phyloP scores from a whole-genome alignment of 2,797 vertebrate species.

The Avahi laniger region DNA sequence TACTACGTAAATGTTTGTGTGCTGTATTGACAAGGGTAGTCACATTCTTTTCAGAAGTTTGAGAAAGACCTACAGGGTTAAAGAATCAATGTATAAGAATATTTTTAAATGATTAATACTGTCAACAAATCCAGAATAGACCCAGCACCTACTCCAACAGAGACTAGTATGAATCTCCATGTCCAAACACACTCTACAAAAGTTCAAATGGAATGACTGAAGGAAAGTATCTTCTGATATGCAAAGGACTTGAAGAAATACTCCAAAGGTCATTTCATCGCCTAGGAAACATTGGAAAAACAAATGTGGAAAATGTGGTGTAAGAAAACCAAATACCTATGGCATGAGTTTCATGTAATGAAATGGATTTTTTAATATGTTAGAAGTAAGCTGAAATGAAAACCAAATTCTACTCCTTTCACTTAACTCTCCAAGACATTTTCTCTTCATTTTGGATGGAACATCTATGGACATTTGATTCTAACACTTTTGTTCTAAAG shows the following conservation, averaged over 20 bases:
- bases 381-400: background rate
- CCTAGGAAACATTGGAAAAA: slow-evolving; percentile 58
- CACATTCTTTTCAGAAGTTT: slow-evolving; percentile 59
- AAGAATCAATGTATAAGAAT: slow-evolving; percentile 56
- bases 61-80: slow-evolving; percentile 53
- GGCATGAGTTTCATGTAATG: background rate
- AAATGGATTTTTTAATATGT: background rate
- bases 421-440: background rate
- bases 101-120: slow-evolving; percentile 69
- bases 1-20: background rate
- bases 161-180: slow-evolving; percentile 62
- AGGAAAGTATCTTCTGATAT: slow-evolving; percentile 66
- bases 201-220: slow-evolving; percentile 67
- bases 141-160: slow-evolving; percentile 47
- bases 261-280: slow-evolving; percentile 73
- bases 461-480: background rate
- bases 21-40: background rate
- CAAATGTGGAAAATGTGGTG: slow-evolving; percentile 49
- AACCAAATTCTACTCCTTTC: background rate
- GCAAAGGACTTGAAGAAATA: slow-evolving; percentile 56
- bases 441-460: background rate
- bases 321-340: slow-evolving; percentile 1
- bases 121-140: slow-evolving; percentile 55
- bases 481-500: background rate
- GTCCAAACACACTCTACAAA: slow-evolving; percentile 69